Percentiles rank a stretch among this genome's conserved stretches.
These are phyloP conservation scores for Pocota personata DNA, from an alignment of 2,888 invertebrate species.

Conservation along the genomic window DNA sequence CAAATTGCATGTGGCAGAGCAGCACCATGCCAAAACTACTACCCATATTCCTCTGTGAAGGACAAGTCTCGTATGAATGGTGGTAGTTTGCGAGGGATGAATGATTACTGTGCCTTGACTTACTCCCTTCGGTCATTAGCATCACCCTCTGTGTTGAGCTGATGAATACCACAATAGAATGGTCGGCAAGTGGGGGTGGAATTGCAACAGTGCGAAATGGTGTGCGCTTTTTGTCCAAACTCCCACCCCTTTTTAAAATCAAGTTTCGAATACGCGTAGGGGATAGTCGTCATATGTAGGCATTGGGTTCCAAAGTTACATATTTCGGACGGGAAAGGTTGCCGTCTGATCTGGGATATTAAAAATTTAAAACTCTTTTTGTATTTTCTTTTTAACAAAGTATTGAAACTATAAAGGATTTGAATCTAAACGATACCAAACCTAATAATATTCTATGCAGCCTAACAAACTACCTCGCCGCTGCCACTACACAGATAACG, in stretches of 20 bases:
- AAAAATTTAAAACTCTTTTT: no score
- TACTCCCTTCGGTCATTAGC: constrained; percentile 18
- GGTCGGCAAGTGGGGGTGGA: not conserved
- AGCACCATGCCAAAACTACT: constrained; percentile 10
- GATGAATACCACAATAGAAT: constrained; percentile 22
- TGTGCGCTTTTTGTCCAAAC: not conserved
- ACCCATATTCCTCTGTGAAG: not conserved
- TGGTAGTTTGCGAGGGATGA: constrained; percentile 42
- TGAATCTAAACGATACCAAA: no score
- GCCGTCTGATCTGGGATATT: no score
- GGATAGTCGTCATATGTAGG: not conserved
- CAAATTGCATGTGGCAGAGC: constrained; percentile 48
- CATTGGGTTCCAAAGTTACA: not conserved
- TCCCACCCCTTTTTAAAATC: not conserved
- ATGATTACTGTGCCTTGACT: constrained; percentile 37
- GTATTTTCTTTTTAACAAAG: no score
- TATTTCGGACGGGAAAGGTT: not conserved
- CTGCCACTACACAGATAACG: no score
- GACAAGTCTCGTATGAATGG: constrained; percentile 2
- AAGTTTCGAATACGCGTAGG: not conserved
- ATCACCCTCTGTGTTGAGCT: constrained; percentile 16
- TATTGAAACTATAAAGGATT: no score
- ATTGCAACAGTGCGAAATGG: constrained; percentile 34
- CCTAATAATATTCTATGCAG: no score
- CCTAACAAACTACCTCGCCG: no score